These are phyloP conservation scores for Steinernema hermaphroditum DNA, from an alignment of 2,888 invertebrate genomes.

Conservation along the genomic window DNA sequence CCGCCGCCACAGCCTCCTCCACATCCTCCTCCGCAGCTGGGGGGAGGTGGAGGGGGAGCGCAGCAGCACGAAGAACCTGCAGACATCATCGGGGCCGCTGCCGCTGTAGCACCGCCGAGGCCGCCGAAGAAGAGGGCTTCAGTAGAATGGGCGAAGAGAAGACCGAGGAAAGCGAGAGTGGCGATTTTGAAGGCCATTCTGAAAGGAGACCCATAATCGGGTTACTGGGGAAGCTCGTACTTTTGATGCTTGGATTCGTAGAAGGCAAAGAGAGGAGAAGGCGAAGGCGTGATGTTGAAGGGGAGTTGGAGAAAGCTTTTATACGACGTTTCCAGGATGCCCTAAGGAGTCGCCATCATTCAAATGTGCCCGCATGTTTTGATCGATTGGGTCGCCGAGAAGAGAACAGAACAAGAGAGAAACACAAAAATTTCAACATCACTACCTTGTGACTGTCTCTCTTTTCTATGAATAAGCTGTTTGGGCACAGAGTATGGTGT, in stretches of 20 bases:
- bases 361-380: not conserved
- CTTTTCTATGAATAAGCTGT: too few relatives aligned
- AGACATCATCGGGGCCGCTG: not conserved
- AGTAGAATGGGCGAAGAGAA: not conserved
- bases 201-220: too few relatives aligned
- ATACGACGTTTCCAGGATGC: slow-evolving; percentile 3
- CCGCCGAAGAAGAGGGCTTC: slow-evolving; percentile 19
- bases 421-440: not conserved
- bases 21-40: not conserved
- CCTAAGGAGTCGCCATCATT: slow-evolving; percentile 3
- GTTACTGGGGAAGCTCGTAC: too few relatives aligned
- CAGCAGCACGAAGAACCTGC: not conserved
- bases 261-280: too few relatives aligned
- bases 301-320: not conserved
- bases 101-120: not conserved
- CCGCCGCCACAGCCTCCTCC: too few relatives aligned
- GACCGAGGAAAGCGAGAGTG: not conserved
- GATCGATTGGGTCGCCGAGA: slow-evolving; percentile 12
- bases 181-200: not conserved
- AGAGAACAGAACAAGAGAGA: not conserved
- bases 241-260: too few relatives aligned
- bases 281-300: not conserved
- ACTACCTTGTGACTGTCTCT: too few relatives aligned
- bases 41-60: not conserved
- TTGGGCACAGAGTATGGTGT: too few relatives aligned